These are phyloP conservation scores for Furnarius figulus DNA, from an alignment of 2,113 vertebrate species.

Conservation along the genomic window DNA sequence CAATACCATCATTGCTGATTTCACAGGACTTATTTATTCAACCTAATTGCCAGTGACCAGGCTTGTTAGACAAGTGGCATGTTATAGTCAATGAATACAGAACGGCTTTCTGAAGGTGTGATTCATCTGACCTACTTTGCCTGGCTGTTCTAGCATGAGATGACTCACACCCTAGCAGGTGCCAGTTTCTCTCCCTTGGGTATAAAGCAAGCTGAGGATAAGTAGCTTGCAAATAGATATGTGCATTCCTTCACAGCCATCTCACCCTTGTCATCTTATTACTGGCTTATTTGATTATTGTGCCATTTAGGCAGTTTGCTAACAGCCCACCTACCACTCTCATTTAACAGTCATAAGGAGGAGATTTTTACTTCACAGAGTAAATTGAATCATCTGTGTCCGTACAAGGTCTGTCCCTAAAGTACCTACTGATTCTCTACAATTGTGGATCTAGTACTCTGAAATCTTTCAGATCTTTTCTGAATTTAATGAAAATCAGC, in stretches of 20 bases:
- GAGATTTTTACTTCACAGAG: neutral
- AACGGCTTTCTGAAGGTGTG: neutral
- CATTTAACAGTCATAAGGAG: neutral
- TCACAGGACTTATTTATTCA: neutral
- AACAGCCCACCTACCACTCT: neutral
- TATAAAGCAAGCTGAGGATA: neutral
- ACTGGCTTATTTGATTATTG: neutral
- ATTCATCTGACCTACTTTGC: slow-evolving; percentile 20
- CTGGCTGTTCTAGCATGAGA: neutral
- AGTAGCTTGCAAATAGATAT: neutral
- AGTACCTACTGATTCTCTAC: neutral
- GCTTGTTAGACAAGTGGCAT: neutral
- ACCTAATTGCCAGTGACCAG: neutral
- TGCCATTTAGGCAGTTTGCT: neutral
- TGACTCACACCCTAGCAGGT: neutral
- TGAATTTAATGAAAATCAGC: neutral
- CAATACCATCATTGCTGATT: neutral
- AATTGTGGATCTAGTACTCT: neutral
- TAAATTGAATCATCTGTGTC: neutral
- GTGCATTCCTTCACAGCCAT: neutral
- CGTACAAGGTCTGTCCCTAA: neutral
- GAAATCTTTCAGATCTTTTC: neutral
- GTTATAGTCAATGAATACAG: neutral
- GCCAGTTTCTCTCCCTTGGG: neutral
- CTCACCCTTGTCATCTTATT: neutral